These are phyloP conservation scores for Drosophila baimaii DNA, from an alignment of 1,140 invertebrate species.

Conservation along the genomic window DNA sequence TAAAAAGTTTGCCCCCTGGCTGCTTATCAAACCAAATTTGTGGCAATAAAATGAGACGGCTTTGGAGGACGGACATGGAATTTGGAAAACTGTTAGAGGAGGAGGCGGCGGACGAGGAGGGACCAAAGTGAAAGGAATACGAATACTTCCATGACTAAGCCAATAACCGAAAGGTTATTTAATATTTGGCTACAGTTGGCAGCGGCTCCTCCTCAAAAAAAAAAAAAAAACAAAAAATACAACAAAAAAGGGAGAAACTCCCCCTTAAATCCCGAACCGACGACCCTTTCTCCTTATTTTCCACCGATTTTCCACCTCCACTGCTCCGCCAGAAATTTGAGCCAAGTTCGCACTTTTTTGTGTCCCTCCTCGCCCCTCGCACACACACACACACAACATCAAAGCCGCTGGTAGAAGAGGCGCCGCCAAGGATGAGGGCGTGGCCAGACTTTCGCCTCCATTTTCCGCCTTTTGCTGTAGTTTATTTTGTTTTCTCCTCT, in stretches of 20 bases:
- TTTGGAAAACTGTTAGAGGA: conserved; percentile 9
- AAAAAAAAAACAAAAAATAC: not conserved
- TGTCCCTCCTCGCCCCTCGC: not conserved
- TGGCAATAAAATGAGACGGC: conserved; percentile 76
- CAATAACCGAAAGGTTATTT: conserved; percentile 82
- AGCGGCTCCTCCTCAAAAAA: conserved; percentile 18
- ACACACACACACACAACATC: conserved; percentile 58
- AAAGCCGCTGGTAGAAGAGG: conserved; percentile 42
- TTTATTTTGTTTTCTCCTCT: conserved; percentile 21
- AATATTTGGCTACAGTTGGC: conserved; percentile 75
- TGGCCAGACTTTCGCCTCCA: conserved; percentile 31
- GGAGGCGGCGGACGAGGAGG: no score
- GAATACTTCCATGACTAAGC: conserved; percentile 65
- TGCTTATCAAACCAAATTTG: conserved; percentile 80
- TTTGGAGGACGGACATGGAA: conserved; percentile 19
- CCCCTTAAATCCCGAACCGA: not conserved
- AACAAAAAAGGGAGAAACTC: conserved; percentile 11
- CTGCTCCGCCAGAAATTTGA: conserved; percentile 47
- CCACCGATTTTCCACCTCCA: conserved; percentile 33
- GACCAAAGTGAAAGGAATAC: no score
- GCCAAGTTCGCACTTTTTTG: conserved; percentile 69
- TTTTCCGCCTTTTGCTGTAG: conserved; percentile 8
- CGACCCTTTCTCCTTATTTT: conserved; percentile 16
- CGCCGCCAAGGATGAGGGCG: conserved; percentile 38
- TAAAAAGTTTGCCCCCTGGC: conserved; percentile 67